Evolutionary conservation across 2,113 vertebrate genomes (phyloP).

Genomic region (Toxotes jaculatrix): DNA sequence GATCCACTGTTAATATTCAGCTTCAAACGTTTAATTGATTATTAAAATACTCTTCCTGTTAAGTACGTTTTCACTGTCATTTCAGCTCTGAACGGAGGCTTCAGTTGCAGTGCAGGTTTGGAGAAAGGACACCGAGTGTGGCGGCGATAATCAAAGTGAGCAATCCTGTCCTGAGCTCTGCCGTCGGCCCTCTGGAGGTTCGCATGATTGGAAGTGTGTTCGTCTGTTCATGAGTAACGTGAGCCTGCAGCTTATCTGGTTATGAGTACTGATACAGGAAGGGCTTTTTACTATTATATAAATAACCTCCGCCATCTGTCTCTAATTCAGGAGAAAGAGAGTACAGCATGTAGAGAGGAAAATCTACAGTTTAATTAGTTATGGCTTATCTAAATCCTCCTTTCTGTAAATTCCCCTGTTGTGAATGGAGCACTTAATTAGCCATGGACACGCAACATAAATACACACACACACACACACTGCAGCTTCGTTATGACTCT

Average conservation of each 20-base stretch:
- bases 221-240: constrained; percentile 15
- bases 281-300: constrained; percentile 58
- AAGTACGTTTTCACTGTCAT: background rate
- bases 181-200: constrained; percentile 1
- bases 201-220: constrained; percentile 19
- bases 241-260: constrained; percentile 49
- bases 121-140: background rate
- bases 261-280: constrained; percentile 45
- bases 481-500: background rate
- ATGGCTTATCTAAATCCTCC: constrained; percentile 75
- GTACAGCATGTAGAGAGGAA: background rate
- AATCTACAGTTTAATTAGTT: constrained; percentile 69
- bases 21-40: no score
- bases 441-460: background rate
- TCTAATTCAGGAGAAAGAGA: constrained; percentile 24
- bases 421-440: constrained; percentile 54
- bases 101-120: background rate
- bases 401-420: constrained; percentile 58
- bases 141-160: constrained; percentile 13
- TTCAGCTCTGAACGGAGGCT: background rate
- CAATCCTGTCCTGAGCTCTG: background rate
- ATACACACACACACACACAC: constrained; percentile 15
- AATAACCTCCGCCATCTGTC: constrained; percentile 60
- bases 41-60: background rate
- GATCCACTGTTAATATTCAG: background rate